These are phyloP conservation scores for Ips typographus DNA, from an alignment of 1,140 invertebrate genomes.

Conservation along the genomic window DNA sequence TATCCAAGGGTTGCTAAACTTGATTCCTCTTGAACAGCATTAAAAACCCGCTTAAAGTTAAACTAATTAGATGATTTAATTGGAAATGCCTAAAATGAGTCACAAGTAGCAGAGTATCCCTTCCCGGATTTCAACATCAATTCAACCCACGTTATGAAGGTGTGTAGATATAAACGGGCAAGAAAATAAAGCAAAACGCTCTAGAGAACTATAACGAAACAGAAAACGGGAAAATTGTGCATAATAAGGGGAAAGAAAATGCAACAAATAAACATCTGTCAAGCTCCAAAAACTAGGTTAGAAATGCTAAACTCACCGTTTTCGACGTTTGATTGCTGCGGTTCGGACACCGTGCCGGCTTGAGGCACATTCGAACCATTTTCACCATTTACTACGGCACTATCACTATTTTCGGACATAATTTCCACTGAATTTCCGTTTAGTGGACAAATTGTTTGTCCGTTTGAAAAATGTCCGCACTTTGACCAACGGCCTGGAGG, in stretches of 20 bases:
- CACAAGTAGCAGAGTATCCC: too few species aligned
- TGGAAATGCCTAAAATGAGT: too few species aligned
- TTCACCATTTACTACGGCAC: conserved; percentile 43
- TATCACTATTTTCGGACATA: conserved; percentile 49
- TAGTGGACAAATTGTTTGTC: conserved; percentile 35
- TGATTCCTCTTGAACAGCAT: background rate
- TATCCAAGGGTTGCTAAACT: background rate
- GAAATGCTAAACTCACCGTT: conserved; percentile 41
- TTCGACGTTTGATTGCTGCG: conserved; percentile 35
- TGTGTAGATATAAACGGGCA: too few species aligned
- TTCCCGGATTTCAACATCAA: too few species aligned
- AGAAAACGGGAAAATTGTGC: background rate
- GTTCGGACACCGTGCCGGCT: conserved; percentile 32
- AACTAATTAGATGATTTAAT: background rate
- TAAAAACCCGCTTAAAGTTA: background rate
- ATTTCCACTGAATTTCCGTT: conserved; percentile 48
- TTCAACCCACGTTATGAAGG: too few species aligned
- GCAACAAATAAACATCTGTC: conserved; percentile 38
- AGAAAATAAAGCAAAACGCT: too few species aligned
- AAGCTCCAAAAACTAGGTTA: conserved; percentile 27
- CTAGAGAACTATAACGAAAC: too few species aligned
- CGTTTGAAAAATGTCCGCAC: conserved; percentile 35
- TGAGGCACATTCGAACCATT: conserved; percentile 42
- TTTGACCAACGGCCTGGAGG: conserved; percentile 12
- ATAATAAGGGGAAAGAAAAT: conserved; percentile 20